phyloP scores from a whole-genome alignment of 2,888 invertebrate species.

The Nomada flava region DNA sequence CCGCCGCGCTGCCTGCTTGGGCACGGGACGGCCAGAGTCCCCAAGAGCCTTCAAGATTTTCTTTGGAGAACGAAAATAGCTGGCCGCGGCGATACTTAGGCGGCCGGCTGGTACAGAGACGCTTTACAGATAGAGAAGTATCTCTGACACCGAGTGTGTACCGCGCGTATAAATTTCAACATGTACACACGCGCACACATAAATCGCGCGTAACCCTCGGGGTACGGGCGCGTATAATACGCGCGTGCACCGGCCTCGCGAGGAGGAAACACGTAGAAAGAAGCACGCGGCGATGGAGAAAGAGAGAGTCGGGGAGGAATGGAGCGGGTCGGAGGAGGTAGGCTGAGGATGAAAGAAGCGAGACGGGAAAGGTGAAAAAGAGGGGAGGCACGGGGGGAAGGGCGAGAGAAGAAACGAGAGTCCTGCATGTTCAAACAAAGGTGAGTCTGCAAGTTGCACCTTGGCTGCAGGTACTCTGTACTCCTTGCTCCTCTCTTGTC shows the following conservation, averaged over 20 bases:
- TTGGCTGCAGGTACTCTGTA: slow-evolving; percentile 64
- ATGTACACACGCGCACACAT: slow-evolving; percentile 51
- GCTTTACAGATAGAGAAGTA: slow-evolving; percentile 47
- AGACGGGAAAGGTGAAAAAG: neutral
- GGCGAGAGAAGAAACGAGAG: slow-evolving; percentile 36
- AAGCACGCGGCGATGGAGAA: slow-evolving; percentile 24
- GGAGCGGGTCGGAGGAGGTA: slow-evolving; percentile 8
- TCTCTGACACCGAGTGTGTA: slow-evolving; percentile 42
- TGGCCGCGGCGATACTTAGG: slow-evolving; percentile 8
- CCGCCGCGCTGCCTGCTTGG: too few species aligned
- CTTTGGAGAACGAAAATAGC: slow-evolving; percentile 39
- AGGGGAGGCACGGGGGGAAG: neutral
- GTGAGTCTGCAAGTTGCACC: slow-evolving; percentile 72
- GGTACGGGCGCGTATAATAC: slow-evolving; percentile 57
- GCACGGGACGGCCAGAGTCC: neutral
- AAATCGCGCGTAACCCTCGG: slow-evolving; percentile 66
- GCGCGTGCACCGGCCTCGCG: slow-evolving; percentile 28
- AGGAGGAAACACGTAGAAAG: slow-evolving; percentile 27
- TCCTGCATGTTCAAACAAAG: slow-evolving; percentile 73
- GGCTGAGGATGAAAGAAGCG: too few species aligned
- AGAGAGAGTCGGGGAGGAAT: slow-evolving; percentile 1
- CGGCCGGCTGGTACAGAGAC: neutral
- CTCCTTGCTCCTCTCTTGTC: slow-evolving; percentile 62
- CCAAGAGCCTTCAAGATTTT: slow-evolving; percentile 27
- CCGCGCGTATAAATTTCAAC: slow-evolving; percentile 57